phyloP scores from a whole-genome alignment of 2,888 invertebrate species.

The Pyrrhosoma nymphula region DNA sequence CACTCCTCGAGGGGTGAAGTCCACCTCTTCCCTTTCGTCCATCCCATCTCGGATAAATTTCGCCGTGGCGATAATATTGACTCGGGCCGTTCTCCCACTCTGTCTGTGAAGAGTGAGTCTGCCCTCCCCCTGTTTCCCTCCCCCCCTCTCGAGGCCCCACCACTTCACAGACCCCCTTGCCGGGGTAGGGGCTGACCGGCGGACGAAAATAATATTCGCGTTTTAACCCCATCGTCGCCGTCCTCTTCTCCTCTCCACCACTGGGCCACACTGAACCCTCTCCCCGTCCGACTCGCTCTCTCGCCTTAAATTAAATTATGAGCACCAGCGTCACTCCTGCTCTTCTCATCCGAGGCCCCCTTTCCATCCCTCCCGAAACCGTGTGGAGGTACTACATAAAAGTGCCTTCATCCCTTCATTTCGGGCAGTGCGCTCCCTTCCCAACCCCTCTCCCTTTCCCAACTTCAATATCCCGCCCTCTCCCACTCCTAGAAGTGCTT shows the following conservation, averaged over 20 bases:
- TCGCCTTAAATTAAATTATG: conserved; percentile 28
- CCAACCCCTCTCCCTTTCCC: neutral
- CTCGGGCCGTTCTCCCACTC: neutral
- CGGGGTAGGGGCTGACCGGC: conserved; percentile 12
- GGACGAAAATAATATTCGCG: conserved; percentile 25
- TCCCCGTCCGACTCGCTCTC: neutral
- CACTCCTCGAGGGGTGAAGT: neutral
- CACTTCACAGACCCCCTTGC: neutral
- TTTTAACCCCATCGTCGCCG: neutral
- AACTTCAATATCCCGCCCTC: neutral
- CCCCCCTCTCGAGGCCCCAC: neutral
- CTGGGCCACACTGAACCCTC: neutral
- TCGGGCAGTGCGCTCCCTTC: neutral
- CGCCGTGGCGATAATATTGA: conserved; percentile 7
- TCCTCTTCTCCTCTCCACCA: neutral
- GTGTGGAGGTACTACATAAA: neutral
- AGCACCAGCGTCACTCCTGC: neutral
- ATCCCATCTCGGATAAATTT: neutral
- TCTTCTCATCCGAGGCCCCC: neutral
- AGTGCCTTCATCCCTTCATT: neutral
- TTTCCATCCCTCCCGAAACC: neutral
- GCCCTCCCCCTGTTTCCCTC: too few species aligned
- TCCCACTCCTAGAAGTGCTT: neutral
- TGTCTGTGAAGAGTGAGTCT: neutral
- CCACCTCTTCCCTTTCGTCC: neutral